These are phyloP conservation scores for Sphinx pinastri DNA, from an alignment of 2,888 invertebrate genomes.

Conservation along the genomic window DNA sequence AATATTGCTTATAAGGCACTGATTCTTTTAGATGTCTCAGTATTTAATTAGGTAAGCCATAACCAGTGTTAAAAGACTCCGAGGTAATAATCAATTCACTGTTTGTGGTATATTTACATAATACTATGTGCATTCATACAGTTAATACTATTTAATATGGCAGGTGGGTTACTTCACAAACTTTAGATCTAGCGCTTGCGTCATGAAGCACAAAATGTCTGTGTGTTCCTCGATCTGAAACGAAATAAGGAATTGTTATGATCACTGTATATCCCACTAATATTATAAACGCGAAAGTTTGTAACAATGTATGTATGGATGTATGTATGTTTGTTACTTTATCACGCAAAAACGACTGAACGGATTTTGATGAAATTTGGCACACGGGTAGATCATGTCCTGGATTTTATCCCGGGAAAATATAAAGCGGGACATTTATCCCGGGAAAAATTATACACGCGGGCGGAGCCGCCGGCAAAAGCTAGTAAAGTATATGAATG, in stretches of 20 bases:
- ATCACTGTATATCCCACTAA: too few species aligned
- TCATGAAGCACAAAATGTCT: constrained; percentile 94
- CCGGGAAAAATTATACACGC: too few species aligned
- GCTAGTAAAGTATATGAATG: too few species aligned
- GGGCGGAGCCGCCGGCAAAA: too few species aligned
- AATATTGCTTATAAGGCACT: constrained; percentile 24
- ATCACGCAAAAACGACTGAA: too few species aligned
- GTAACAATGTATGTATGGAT: too few species aligned
- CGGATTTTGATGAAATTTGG: too few species aligned
- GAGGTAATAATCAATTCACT: constrained; percentile 70
- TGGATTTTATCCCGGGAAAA: too few species aligned
- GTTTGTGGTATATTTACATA: constrained; percentile 74
- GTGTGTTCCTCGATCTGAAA: constrained; percentile 96
- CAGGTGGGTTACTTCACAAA: constrained; percentile 71
- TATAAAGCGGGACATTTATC: too few species aligned
- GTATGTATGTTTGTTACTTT: too few species aligned
- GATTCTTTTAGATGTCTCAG: constrained; percentile 21
- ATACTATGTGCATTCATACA: constrained; percentile 63
- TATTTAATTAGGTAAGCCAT: constrained; percentile 21
- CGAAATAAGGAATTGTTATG: constrained; percentile 42
- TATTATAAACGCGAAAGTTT: too few species aligned
- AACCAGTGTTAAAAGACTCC: constrained; percentile 52
- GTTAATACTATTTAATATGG: constrained; percentile 53
- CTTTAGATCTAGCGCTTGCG: constrained; percentile 87
- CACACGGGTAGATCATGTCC: too few species aligned